Percentiles rank a stretch among this genome's conserved stretches.
Evolutionary conservation across 2,797 vertebrate genomes (phyloP).

Genomic region (Peromyscus aztecus): DNA sequence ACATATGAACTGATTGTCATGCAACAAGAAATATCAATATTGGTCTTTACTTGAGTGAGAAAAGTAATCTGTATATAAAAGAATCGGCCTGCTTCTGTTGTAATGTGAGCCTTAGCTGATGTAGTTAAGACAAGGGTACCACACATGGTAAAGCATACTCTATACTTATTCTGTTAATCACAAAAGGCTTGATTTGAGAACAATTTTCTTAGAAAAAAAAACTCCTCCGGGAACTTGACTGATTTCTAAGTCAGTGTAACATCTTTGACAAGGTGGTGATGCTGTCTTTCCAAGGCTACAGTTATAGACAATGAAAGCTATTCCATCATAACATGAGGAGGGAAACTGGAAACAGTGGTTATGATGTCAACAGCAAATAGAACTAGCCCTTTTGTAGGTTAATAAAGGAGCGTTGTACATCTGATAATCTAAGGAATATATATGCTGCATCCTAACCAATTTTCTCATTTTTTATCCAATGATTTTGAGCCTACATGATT

Average conservation of each 20-base stretch:
- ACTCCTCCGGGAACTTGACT: background rate
- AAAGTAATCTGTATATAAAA: background rate
- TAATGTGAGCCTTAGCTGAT: background rate
- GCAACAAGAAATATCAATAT: background rate
- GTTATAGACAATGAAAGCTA: background rate
- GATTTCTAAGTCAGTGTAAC: background rate
- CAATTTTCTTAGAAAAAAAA: background rate
- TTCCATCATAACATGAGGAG: background rate
- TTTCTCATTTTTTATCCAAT: background rate
- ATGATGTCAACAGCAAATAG: background rate
- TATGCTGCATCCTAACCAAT: rapidly evolving
- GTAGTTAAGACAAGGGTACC: background rate
- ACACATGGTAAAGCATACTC: background rate
- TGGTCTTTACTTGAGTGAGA: background rate
- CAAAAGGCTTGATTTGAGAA: background rate
- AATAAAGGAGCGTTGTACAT: background rate
- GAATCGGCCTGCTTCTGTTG: background rate
- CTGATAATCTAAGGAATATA: background rate
- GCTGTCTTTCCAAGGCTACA: background rate
- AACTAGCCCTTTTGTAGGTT: background rate
- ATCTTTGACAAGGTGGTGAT: background rate
- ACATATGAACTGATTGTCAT: background rate
- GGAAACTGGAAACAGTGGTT: rapidly evolving
- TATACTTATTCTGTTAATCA: background rate
- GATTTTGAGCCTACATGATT: background rate